Evolutionary conservation across 2,888 invertebrate genomes (phyloP), one percentile per base, ranked within the genome.

Genomic region (Cremastinae sp.): DNA sequence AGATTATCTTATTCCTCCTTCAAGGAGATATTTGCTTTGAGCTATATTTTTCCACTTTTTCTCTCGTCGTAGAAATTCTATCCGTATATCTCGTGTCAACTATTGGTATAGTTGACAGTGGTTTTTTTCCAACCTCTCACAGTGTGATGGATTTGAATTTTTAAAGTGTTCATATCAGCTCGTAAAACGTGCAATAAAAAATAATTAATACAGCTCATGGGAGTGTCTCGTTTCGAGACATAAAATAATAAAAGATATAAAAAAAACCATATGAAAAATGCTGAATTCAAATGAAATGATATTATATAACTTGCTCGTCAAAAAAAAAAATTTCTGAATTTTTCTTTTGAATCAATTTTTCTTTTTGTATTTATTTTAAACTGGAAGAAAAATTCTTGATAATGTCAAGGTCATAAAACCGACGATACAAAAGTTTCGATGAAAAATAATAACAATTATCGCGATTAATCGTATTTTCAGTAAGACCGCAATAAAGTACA

Each of bases 121-220:
- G n/a, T n/a, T 59, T 7, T 8, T 7, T 47, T 49, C 37, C 62
- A 39, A 16, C 16, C 28, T 28, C 12, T 18, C 14, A 22, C 39
- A 8, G 22, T 14, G 49, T 18, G 14, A 37, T 20, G 16, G 41
- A 74, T 74, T 68, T 61, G n/a, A 39, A 74, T 68, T 74, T 45
- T 41, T 20, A 49, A 56, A 68, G 35, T 18, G 43, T 56, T 58
- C 62, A 8, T 41, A 55, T 8, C 61, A 68, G 43, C 22, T 20
- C n/a, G 56, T 47, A 18, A 51, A 49, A 39, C 62, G 62, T 56
- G 62, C 68, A 56, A 56, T 69, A n/a, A n/a, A 62, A 64, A 71
- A 62, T 47, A 56, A 68, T 69, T 74, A 64, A 39, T 41, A 61
- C 64, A 47, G 62, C 56, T 69, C 43, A 56, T 28, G 5, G 49